Conservation (phyloP, 2,113 vertebrate genomes). For the Taurulus bubalis region DNA sequence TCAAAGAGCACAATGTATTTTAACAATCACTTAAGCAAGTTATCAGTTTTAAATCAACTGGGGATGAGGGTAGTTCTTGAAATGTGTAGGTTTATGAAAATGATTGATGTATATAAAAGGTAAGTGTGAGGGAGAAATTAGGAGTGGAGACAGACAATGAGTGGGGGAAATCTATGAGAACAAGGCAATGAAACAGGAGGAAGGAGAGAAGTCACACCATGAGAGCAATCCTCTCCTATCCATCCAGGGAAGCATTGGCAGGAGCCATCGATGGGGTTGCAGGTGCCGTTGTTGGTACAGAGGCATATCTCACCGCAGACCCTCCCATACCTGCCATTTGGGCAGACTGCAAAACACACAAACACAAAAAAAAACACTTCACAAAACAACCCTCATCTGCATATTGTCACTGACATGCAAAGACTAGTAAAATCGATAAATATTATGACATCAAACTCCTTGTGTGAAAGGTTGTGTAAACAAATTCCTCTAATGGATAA, state of each 20-base stretch:
- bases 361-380: conserved; percentile 1
- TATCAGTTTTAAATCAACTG: conserved; percentile 75
- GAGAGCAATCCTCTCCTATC: conserved; percentile 96
- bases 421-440: conserved; percentile 42
- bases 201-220: conserved; percentile 84
- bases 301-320: conserved; percentile 89
- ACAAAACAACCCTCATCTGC: conserved; percentile 19
- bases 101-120: conserved; percentile 54
- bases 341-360: conserved; percentile 86
- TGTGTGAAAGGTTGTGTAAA: conserved; percentile 43
- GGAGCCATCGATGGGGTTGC: conserved; percentile 95
- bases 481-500: conserved; percentile 48
- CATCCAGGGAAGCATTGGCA: conserved; percentile 97
- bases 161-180: not conserved
- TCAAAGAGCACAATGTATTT: conserved; percentile 78
- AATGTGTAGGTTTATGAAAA: conserved; percentile 62
- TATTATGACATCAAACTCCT: conserved; percentile 42
- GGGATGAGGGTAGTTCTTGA: conserved; percentile 53
- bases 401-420: conserved; percentile 21
- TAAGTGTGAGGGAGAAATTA: conserved; percentile 52
- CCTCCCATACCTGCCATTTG: conserved; percentile 90
- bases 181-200: conserved; percentile 29
- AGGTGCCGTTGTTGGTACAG: conserved; percentile 97
- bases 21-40: conserved; percentile 80
- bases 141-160: conserved; percentile 49